Base-by-base conservation (phyloP, 1,140 invertebrate genomes). In the Mylabris phalerata region DNA sequence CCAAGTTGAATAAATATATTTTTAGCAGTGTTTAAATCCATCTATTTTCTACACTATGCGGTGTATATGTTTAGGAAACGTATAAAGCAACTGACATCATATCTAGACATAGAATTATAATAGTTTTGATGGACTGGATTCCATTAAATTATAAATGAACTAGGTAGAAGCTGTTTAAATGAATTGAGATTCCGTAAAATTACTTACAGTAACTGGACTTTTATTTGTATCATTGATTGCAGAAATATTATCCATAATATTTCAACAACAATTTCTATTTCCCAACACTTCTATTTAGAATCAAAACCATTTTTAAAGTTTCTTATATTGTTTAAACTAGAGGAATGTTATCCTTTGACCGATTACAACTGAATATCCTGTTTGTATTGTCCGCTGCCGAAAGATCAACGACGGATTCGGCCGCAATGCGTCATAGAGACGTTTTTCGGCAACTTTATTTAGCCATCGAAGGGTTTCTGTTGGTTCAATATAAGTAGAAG, bases 11-110 rank as follows among this genome's bases (percentile, higher is more conserved):
- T 32, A 32, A 52, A 39, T 60, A 57, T 64, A 64, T 62, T 64
- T 64, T 64, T 64, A 64, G 63, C 59, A 56, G 56, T 64, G 59
- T 43, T 64, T 59, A 47, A 62, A 41, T 45, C 45, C 50, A 44
- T 50, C 63, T 64, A 64, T 64, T 64, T 32, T 64, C 60, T 55
- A 61, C 48, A 61, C 59, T 50, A 45, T 32, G 32, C 55, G 48
- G 38, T 48, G 38, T 47, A 50, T 46, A 54, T 27, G 50, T 13
- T 52, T 32, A 32, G 32, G 7, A 32, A 32, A 32, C 4, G 32
- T 32, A 32, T 32, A 32, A 32, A 32, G 32, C 41, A 42, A 44
- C 51, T 54, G 51, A 54, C 51, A 54, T 54, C 51, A 54, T 32
- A 54, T 25, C 51, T 42, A 46, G 39, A 25, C 40, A 52, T 52